Evolutionary conservation across 2,888 invertebrate genomes (phyloP).

Genomic region (Chirona hameri): DNA sequence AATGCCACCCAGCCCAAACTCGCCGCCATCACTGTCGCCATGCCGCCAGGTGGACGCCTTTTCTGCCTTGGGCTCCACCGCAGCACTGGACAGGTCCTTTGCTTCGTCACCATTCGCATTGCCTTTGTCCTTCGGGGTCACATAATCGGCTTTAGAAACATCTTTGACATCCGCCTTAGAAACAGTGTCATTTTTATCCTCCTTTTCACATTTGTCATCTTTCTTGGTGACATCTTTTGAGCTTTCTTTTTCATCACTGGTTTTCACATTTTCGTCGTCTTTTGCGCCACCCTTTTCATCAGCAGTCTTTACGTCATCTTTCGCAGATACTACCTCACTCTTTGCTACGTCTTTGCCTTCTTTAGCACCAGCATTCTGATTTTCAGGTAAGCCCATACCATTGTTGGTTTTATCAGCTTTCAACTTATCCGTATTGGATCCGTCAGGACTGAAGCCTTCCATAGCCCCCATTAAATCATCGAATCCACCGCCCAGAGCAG

Average conservation of each 20-base stretch:
- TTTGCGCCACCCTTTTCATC: background rate
- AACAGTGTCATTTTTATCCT: too few relatives aligned
- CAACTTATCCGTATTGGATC: background rate
- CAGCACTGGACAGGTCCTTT: background rate
- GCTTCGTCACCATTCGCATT: background rate
- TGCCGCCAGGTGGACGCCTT: background rate
- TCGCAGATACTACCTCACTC: background rate
- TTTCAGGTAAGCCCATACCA: background rate
- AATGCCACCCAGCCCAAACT: conserved; percentile 22
- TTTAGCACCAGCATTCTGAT: background rate
- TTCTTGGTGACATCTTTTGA: background rate
- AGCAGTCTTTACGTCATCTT: background rate
- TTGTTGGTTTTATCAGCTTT: background rate
- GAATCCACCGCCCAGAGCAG: background rate
- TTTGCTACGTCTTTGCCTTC: background rate
- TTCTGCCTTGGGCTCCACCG: background rate
- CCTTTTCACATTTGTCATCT: background rate
- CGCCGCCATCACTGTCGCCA: background rate
- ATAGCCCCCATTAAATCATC: background rate
- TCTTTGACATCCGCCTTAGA: too few relatives aligned
- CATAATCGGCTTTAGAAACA: background rate
- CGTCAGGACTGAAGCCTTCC: background rate
- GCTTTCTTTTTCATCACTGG: background rate
- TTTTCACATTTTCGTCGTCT: background rate
- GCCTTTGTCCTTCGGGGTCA: background rate